Evolutionary conservation across 2,797 vertebrate species (phyloP).

Genomic region (Percopsis omiscomaycus): DNA sequence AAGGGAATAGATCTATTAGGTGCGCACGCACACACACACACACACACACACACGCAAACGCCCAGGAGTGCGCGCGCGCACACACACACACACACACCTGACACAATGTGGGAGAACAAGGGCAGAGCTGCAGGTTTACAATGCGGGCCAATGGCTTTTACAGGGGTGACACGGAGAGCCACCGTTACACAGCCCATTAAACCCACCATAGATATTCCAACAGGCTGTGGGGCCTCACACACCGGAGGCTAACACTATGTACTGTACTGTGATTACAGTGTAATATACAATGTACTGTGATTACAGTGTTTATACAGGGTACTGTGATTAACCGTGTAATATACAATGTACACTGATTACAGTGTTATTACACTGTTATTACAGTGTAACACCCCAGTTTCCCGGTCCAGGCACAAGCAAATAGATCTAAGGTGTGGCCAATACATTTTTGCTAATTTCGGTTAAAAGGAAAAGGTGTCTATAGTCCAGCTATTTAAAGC

Average conservation of each 20-base stretch:
- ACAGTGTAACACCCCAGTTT: no score
- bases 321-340: no score
- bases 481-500: no score
- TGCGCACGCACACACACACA: background rate
- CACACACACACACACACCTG: slow-evolving; percentile 19
- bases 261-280: background rate
- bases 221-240: slow-evolving; percentile 37
- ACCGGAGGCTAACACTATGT: slow-evolving; percentile 30
- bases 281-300: no score
- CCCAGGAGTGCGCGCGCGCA: background rate
- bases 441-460: no score
- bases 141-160: slow-evolving; percentile 50
- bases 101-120: slow-evolving; percentile 38
- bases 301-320: no score
- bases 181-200: slow-evolving; percentile 56
- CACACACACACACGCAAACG: background rate
- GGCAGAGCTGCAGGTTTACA: slow-evolving; percentile 48
- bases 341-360: no score
- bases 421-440: no score
- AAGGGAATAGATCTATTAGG: background rate
- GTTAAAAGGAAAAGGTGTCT: no score
- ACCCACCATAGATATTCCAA: slow-evolving; percentile 45
- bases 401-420: no score
- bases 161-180: slow-evolving; percentile 37
- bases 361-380: background rate